Evolutionary conservation across 2,113 vertebrate genomes (phyloP), one percentile per base, ranked within the genome.

Genomic region (Dicrurus megarhynchus): DNA sequence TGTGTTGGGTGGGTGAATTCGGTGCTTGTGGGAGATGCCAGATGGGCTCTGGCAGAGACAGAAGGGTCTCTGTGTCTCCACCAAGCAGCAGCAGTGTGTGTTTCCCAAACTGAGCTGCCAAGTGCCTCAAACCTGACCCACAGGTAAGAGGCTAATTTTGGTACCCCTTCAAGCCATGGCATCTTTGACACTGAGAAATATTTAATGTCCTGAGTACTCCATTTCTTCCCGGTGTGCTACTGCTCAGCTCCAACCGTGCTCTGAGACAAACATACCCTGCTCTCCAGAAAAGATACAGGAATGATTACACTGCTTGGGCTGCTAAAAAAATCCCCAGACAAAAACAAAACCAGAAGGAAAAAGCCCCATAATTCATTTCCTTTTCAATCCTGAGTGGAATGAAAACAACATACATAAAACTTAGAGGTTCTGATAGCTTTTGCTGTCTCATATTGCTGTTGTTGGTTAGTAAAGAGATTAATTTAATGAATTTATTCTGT

Each of bases 11-110:
- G 7, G 96, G 88, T 96, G 95, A 97, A 96, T 96, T 71, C 42
- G 0, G 79, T 57, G 95, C 71, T 95, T 96, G 96, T 96, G 90
- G 85, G 89, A 67, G 83, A 74, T 84, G 95, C 95, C 95, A 97
- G 95, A 95, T 96, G 95, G 92, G 96, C 90, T 94, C 90, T 18
- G 46, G 3, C 8, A 39, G 47, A 52, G 42, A 91, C 88, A 97
- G 87, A 47, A 94, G 83, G 83, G 85, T 86, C 95, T 93, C 90
- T 95, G 78, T 96, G 59, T 91, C 68, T 37, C 67, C 67, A 86
- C 47, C 50, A 56, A 69, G 84, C 41, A 81, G 57, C 75, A 88
- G 91, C 84, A 85, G 77, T 0, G 32, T 42, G 20, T n/a, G 65
- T 7, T 83, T 74, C 89, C 63, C 75, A 70, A 84, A 83, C 6